These are phyloP conservation scores for Drosophila atripex DNA, from an alignment of 2,888 invertebrate genomes.

Conservation along the genomic window DNA sequence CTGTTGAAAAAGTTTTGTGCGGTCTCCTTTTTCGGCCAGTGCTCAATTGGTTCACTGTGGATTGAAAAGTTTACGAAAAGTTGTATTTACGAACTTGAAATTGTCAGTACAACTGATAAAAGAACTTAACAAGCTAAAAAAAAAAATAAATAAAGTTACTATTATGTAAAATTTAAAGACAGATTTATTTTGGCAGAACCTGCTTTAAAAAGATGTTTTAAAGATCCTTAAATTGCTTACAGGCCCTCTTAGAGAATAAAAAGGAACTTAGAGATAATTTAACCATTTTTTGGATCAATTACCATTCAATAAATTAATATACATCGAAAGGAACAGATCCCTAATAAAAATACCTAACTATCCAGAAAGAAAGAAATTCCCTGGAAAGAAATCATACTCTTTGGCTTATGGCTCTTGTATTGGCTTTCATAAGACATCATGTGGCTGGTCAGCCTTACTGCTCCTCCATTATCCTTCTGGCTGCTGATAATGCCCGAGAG, in stretches of 20 bases:
- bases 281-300: too few species aligned
- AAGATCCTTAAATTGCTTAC: too few species aligned
- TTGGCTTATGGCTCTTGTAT: background rate
- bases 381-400: too few species aligned
- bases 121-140: constrained; percentile 19
- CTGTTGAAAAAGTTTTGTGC: constrained; percentile 35
- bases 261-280: too few species aligned
- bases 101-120: constrained; percentile 5
- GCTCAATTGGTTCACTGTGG: constrained; percentile 45
- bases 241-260: too few species aligned
- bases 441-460: background rate
- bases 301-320: too few species aligned
- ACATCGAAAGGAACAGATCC: too few species aligned
- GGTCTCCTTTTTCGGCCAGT: constrained; percentile 20
- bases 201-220: too few species aligned
- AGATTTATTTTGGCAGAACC: background rate
- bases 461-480: constrained; percentile 2
- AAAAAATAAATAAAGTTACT: background rate
- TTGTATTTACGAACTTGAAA: constrained; percentile 27
- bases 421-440: constrained; percentile 19
- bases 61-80: constrained; percentile 38
- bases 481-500: constrained; percentile 23
- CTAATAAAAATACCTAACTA: too few species aligned
- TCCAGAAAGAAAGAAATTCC: too few species aligned
- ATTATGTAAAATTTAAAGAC: background rate